Evolutionary conservation across 2,888 invertebrate genomes (phyloP).

Genomic region (Eugnorisma glareosa): DNA sequence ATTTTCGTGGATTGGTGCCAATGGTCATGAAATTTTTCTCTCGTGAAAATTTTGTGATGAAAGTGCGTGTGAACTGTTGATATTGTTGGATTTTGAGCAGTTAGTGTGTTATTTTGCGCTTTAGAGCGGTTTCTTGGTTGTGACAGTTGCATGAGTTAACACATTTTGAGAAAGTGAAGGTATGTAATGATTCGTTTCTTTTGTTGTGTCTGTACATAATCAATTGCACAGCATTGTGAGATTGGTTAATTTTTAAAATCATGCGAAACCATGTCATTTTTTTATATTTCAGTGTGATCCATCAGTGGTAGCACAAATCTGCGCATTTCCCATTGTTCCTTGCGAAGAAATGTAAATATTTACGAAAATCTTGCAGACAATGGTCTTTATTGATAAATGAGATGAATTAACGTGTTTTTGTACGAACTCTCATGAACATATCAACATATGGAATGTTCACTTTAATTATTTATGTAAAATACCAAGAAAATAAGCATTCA

Average conservation of each 20-base stretch:
- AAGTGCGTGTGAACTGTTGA: constrained; percentile 75
- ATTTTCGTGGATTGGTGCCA: constrained; percentile 87
- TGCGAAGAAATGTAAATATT: constrained; percentile 63
- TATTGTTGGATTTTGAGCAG: constrained; percentile 66
- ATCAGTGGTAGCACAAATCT: constrained; percentile 38
- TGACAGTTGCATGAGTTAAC: constrained; percentile 82
- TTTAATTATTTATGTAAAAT: background rate
- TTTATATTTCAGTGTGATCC: constrained; percentile 10
- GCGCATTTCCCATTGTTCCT: constrained; percentile 62
- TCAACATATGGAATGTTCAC: background rate
- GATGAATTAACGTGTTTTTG: constrained; percentile 8
- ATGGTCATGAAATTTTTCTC: constrained; percentile 80
- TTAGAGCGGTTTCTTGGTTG: constrained; percentile 56
- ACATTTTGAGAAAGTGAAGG: constrained; percentile 82
- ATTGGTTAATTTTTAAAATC: constrained; percentile 33
- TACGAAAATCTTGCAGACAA: constrained; percentile 50
- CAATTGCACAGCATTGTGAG: constrained; percentile 34
- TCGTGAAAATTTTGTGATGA: constrained; percentile 80
- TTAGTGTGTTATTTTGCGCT: constrained; percentile 64
- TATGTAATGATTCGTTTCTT: constrained; percentile 77
- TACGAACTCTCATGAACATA: background rate
- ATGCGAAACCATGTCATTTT: constrained; percentile 25
- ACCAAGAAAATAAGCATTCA: background rate
- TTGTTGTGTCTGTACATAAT: constrained; percentile 71
- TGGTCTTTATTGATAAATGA: constrained; percentile 27